These are phyloP conservation scores for Zosterops japonicus DNA, from an alignment of 2,113 vertebrate species.

Conservation along the genomic window DNA sequence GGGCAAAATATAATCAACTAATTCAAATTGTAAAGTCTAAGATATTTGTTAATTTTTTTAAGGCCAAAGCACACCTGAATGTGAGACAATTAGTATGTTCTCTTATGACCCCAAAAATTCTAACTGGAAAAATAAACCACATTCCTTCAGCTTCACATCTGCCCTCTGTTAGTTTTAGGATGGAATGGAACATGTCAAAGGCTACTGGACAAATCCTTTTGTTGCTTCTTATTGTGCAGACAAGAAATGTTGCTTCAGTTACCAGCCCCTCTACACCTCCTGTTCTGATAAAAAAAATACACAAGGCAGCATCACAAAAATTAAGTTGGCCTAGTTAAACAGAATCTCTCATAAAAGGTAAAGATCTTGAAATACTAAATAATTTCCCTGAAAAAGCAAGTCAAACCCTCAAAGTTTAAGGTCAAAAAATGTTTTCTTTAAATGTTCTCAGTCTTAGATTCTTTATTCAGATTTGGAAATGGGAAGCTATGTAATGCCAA, in stretches of 20 bases:
- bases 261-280: not conserved
- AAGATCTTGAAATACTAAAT: not conserved
- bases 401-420: not conserved
- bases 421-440: not conserved
- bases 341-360: not conserved
- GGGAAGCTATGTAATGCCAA: not conserved
- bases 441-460: not conserved
- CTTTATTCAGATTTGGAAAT: not conserved
- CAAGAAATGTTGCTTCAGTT: not conserved
- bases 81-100: not conserved
- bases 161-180: not conserved
- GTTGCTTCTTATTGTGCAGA: not conserved
- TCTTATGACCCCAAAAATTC: not conserved
- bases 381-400: not conserved
- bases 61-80: not conserved
- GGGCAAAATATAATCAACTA: not conserved
- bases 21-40: not conserved
- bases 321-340: not conserved
- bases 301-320: not conserved
- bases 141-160: not conserved
- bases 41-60: not conserved
- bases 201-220: not conserved
- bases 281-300: not conserved
- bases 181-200: not conserved
- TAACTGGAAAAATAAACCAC: not conserved